Evolutionary conservation across 1,140 invertebrate genomes (phyloP), one percentile per base, ranked within the genome.

Genomic region (Araneus ventricosus): DNA sequence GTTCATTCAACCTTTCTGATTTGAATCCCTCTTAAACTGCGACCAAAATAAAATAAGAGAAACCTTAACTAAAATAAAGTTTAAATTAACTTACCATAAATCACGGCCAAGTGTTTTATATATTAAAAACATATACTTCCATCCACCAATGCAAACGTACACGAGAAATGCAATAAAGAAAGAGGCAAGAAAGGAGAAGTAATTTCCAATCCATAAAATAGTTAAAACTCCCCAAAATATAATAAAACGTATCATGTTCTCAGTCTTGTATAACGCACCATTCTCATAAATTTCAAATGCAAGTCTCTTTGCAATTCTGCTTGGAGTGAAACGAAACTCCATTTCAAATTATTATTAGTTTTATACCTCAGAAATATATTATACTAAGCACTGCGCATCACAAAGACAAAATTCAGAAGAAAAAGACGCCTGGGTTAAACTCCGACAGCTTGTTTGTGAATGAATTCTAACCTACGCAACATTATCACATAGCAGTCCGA

Each of bases 211-310:
- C 89, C 89, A 91, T 41, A 91, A 30, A 22, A 41, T 79, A 14
- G 37, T n/a, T 34, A 67, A 14, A 27, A 67, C 34, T 39, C 89
- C 89, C 89, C 89, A 91, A 67, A 85, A 91, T 63, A 84, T 34
- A 67, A 91, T 63, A 22, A 57, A 41, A 61, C 89, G 75, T 41
- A 91, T 84, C 80, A 82, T 91, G 59, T 91, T 39, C 27, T 91
- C 89, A 39, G 89, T 91, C 41, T 91, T 91, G 27, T 91, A 91
- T 84, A 91, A 91, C 10, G 30, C 89, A 45, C 89, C 89, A 84
- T 91, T 91, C 63, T 91, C 89, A 45, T 91, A 91, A 79, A 91
- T 91, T 61, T 84, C 89, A 61, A 37, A 45, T 10, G 59, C 89
- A 45, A 91, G 27, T 67, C 89, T 59, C 57, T 84, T 91, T 17